Evolutionary conservation across 2,113 vertebrate genomes (phyloP).

Genomic region (Cyphomyrus discorhynchus): DNA sequence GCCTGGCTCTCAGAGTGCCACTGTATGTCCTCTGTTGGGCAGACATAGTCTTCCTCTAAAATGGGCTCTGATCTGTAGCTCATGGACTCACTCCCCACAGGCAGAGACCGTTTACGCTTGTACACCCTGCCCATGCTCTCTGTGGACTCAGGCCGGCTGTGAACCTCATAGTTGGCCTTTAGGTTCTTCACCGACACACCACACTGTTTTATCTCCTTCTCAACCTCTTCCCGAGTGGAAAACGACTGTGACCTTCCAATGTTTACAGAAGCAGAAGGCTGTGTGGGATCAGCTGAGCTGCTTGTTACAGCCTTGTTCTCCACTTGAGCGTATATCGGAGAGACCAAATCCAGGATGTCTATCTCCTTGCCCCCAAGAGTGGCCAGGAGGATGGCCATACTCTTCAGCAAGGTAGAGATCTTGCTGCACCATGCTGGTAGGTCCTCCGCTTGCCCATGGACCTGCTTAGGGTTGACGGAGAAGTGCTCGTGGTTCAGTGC

Average conservation of each 20-base stretch:
- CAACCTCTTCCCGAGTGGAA: slow-evolving; percentile 78
- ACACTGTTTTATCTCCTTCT: slow-evolving; percentile 81
- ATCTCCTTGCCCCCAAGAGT: slow-evolving; percentile 66
- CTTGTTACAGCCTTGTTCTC: slow-evolving; percentile 37
- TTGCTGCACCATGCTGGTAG: slow-evolving; percentile 74
- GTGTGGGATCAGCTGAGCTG: slow-evolving; percentile 31
- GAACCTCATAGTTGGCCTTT: slow-evolving; percentile 82
- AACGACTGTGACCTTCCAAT: slow-evolving; percentile 79
- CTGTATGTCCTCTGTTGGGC: slow-evolving; percentile 28
- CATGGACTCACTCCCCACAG: slow-evolving; percentile 48
- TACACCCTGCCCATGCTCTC: slow-evolving; percentile 52
- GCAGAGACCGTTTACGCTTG: slow-evolving; percentile 64
- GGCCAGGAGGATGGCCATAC: slow-evolving; percentile 71
- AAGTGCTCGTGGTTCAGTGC: slow-evolving; percentile 64
- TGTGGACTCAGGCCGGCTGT: slow-evolving; percentile 41
- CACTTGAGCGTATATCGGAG: slow-evolving; percentile 42
- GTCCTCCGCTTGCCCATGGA: slow-evolving; percentile 73
- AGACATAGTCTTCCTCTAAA: slow-evolving; percentile 61
- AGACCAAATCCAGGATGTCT: slow-evolving; percentile 64
- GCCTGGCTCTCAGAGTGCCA: slow-evolving; percentile 32
- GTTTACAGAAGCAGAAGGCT: slow-evolving; percentile 35
- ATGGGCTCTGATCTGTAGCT: slow-evolving; percentile 55
- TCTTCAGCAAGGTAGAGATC: slow-evolving; percentile 72
- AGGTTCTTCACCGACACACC: slow-evolving; percentile 87
- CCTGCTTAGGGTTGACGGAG: slow-evolving; percentile 71